These are phyloP conservation scores for Leptopterna dolabrata DNA, from an alignment of 2,888 invertebrate genomes.

Conservation along the genomic window DNA sequence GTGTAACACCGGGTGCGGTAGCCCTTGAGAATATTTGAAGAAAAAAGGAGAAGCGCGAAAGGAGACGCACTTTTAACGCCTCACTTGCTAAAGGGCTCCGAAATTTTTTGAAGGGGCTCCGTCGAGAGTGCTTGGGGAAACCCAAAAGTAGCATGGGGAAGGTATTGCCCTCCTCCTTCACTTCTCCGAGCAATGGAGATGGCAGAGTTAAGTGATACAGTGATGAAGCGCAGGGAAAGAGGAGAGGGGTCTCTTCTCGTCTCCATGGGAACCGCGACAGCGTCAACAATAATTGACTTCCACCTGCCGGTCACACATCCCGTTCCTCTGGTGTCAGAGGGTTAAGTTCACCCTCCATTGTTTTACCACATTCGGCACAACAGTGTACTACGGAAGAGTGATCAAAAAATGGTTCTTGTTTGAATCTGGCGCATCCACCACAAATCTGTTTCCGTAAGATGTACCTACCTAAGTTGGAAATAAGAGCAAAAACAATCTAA, in stretches of 20 bases:
- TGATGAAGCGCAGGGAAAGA: neutral
- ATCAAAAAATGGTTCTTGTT: too few relatives aligned
- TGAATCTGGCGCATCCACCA: too few relatives aligned
- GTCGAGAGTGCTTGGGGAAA: neutral
- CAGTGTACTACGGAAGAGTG: neutral
- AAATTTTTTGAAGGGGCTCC: slow-evolving; percentile 5
- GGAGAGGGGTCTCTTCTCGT: slow-evolving; percentile 9
- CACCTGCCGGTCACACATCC: slow-evolving; percentile 10
- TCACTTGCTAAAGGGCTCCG: neutral
- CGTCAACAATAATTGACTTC: slow-evolving; percentile 29
- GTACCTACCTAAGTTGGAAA: too few relatives aligned
- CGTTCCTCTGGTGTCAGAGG: neutral
- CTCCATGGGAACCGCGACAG: slow-evolving; percentile 31
- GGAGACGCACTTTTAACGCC: slow-evolving; percentile 16
- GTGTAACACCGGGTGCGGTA: neutral
- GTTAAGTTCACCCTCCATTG: neutral
- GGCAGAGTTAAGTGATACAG: slow-evolving; percentile 35
- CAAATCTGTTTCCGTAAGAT: too few relatives aligned
- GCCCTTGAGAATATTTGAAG: neutral
- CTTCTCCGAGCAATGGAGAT: neutral
- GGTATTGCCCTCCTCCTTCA: neutral
- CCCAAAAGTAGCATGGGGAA: neutral
- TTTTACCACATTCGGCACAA: neutral
- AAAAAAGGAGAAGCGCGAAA: neutral
- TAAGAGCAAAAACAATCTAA: too few relatives aligned